Conservation (phyloP, 2,888 invertebrate species). For the Lamproptera curius region DNA sequence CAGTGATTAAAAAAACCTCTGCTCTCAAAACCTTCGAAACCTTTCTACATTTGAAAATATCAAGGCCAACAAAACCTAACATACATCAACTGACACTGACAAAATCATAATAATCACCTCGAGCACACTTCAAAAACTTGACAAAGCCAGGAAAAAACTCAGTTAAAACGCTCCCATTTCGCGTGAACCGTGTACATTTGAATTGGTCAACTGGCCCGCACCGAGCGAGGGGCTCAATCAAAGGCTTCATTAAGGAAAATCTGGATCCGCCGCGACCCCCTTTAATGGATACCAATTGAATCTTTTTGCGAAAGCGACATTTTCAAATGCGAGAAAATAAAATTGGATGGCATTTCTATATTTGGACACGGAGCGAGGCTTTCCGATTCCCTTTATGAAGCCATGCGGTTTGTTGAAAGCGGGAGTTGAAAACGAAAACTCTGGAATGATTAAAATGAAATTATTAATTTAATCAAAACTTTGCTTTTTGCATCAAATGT, state of each 20-base stretch:
- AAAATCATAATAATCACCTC: not conserved
- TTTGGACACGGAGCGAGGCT: not conserved
- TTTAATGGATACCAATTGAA: constrained; percentile 7
- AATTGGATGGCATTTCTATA: not conserved
- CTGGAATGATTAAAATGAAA: too few relatives aligned
- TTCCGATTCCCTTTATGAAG: not conserved
- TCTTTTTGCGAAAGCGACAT: constrained; percentile 1
- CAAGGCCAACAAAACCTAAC: too few relatives aligned
- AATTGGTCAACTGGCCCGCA: not conserved
- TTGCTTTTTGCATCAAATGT: not conserved
- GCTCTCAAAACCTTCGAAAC: too few relatives aligned
- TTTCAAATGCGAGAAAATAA: not conserved
- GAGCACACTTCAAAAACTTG: too few relatives aligned
- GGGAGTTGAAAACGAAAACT: too few relatives aligned
- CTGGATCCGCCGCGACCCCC: not conserved
- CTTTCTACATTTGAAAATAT: too few relatives aligned
- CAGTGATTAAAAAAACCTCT: too few relatives aligned
- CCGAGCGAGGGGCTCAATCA: not conserved
- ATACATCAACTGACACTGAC: too few relatives aligned
- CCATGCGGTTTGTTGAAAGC: not conserved
- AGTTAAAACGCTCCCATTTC: not conserved
- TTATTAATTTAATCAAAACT: not conserved
- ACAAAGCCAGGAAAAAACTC: not conserved
- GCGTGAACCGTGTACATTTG: not conserved
- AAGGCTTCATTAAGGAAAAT: constrained; percentile 1